Conservation (phyloP, 2,888 invertebrate species). For the Serrognathus titanus region DNA sequence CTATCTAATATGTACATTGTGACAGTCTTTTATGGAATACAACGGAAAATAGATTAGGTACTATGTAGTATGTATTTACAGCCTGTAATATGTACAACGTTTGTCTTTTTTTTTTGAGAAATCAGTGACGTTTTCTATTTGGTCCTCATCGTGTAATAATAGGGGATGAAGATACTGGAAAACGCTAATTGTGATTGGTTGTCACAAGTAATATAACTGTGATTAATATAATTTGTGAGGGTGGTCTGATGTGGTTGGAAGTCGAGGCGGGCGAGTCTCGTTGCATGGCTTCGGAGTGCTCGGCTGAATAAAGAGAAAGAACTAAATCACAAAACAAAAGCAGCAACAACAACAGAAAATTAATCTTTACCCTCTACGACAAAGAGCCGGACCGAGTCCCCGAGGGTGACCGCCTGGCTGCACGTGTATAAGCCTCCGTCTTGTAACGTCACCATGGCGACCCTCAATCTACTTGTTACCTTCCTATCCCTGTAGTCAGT, state of each 20-base stretch:
- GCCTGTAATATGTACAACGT: slow-evolving; percentile 6
- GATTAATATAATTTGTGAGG: slow-evolving; percentile 11
- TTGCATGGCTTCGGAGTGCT: slow-evolving; percentile 64
- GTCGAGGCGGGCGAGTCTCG: slow-evolving; percentile 49
- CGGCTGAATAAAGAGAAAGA: slow-evolving; percentile 48
- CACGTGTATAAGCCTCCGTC: slow-evolving; percentile 65
- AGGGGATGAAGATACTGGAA: no score
- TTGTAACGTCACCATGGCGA: slow-evolving; percentile 55
- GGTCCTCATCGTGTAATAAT: no score
- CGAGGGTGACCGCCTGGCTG: slow-evolving; percentile 57
- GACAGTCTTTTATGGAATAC: slow-evolving; percentile 7
- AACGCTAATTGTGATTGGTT: not conserved
- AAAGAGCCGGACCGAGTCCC: slow-evolving; percentile 58
- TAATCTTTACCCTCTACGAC: slow-evolving; percentile 60
- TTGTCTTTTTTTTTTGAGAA: no score
- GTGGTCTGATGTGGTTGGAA: slow-evolving; percentile 1
- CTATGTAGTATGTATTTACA: slow-evolving; percentile 5
- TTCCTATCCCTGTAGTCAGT: slow-evolving; percentile 59
- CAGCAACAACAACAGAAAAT: slow-evolving; percentile 9
- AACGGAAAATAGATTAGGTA: not conserved
- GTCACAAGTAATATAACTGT: slow-evolving; percentile 8
- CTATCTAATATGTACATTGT: not conserved
- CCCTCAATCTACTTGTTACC: slow-evolving; percentile 58
- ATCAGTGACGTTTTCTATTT: no score
- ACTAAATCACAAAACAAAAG: slow-evolving; percentile 2